Conservation (phyloP, 2,113 vertebrate genomes). For the Monopterus albus region DNA sequence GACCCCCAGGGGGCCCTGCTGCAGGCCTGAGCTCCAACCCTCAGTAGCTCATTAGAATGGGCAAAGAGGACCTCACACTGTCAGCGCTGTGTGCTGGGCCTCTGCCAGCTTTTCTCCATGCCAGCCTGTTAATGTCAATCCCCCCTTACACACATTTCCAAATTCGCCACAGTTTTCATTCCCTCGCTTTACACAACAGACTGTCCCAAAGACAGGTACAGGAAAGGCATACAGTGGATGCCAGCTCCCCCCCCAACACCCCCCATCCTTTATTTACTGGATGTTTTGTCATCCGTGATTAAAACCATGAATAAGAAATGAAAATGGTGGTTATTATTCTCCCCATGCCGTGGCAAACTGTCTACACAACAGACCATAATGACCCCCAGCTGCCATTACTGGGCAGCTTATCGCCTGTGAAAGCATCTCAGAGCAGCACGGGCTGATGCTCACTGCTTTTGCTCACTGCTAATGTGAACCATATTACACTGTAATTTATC, state of each 20-base stretch:
- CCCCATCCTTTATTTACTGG: slow-evolving; percentile 44
- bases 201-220: slow-evolving; percentile 49
- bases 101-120: slow-evolving; percentile 59
- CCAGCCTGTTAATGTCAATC: slow-evolving; percentile 71
- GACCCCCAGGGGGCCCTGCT: slow-evolving; percentile 47
- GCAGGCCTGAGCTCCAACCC: slow-evolving; percentile 44
- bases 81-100: slow-evolving; percentile 53
- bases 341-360: slow-evolving; percentile 45
- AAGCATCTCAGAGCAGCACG: slow-evolving; percentile 59
- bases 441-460: slow-evolving; percentile 54
- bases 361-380: slow-evolving; percentile 70
- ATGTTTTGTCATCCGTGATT: slow-evolving; percentile 70
- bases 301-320: slow-evolving; percentile 75
- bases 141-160: slow-evolving; percentile 52
- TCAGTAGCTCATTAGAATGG: slow-evolving; percentile 72
- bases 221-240: slow-evolving; percentile 28
- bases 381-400: slow-evolving; percentile 64
- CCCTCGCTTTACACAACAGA: slow-evolving; percentile 44
- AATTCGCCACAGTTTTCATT: slow-evolving; percentile 66
- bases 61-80: slow-evolving; percentile 62
- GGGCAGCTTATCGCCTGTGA: slow-evolving; percentile 60
- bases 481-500: slow-evolving; percentile 49
- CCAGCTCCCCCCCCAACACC: slow-evolving; percentile 37
- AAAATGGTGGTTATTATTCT: slow-evolving; percentile 59
- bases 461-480: slow-evolving; percentile 55